These are phyloP conservation scores for Garrulus glandarius DNA, from an alignment of 2,797 vertebrate genomes.

Conservation along the genomic window DNA sequence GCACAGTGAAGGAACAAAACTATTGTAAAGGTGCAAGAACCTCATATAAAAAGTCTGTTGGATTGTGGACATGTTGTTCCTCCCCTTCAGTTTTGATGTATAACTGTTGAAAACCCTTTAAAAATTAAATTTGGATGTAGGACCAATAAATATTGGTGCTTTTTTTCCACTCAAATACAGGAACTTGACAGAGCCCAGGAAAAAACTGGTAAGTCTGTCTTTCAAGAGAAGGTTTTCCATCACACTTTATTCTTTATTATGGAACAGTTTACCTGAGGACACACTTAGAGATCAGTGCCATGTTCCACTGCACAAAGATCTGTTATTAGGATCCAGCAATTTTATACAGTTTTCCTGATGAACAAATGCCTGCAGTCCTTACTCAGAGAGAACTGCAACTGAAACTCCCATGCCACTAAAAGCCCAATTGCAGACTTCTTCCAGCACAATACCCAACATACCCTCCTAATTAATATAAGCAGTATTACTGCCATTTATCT, in stretches of 20 bases:
- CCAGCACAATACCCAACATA: conserved; percentile 32
- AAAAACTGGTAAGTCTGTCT: not conserved
- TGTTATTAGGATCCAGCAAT: not conserved
- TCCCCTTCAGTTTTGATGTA: not conserved
- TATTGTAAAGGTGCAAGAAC: not conserved
- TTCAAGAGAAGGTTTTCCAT: not conserved
- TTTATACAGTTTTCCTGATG: not conserved
- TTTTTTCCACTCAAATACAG: rapidly evolving
- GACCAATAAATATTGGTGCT: not conserved
- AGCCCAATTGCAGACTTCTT: conserved; percentile 8
- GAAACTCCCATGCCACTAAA: not conserved
- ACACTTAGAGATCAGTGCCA: not conserved
- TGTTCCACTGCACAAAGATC: not conserved
- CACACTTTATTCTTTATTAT: not conserved
- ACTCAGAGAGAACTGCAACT: not conserved
- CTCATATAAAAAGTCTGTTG: not conserved
- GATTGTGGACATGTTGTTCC: not conserved
- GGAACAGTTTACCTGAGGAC: not conserved
- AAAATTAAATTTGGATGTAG: not conserved
- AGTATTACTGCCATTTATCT: conserved; percentile 43
- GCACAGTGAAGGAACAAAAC: not conserved
- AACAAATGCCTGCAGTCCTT: not conserved
- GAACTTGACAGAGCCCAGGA: not conserved
- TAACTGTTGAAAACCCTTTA: not conserved
- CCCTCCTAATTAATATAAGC: conserved; percentile 47